Evolutionary conservation across 2,888 invertebrate genomes (phyloP).

Genomic region (Ariolimax columbianus): DNA sequence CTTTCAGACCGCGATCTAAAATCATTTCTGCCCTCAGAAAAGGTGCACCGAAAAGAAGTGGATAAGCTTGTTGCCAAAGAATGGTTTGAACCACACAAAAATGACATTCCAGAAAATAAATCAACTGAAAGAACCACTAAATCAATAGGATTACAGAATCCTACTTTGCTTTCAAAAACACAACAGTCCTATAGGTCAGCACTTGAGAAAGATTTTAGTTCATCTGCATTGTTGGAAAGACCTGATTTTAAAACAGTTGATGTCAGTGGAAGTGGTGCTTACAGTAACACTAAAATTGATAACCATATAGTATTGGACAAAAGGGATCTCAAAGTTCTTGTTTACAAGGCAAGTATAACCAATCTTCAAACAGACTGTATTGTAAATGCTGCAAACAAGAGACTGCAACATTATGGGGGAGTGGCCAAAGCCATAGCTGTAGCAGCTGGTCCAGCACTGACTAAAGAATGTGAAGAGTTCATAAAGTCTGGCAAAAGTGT

Average conservation of each 20-base stretch:
- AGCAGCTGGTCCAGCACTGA: conserved; percentile 43
- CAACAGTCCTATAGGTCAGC: too few species aligned
- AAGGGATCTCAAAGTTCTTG: conserved; percentile 12
- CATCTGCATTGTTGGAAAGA: background rate
- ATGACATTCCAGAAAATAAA: too few species aligned
- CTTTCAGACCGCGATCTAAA: too few species aligned
- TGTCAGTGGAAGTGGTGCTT: background rate
- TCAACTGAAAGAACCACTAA: too few species aligned
- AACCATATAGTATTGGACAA: too few species aligned
- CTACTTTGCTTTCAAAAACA: too few species aligned
- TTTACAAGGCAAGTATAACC: conserved; percentile 51
- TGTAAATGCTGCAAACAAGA: conserved; percentile 52
- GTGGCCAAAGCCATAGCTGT: conserved; percentile 48
- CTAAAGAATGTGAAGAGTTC: conserved; percentile 33
- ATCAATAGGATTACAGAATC: too few species aligned
- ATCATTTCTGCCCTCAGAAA: too few species aligned
- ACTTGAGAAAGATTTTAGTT: background rate
- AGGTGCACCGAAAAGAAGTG: too few species aligned
- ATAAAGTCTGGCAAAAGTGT: conserved; percentile 10
- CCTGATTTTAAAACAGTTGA: background rate
- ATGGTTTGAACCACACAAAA: too few species aligned
- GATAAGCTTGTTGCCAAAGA: too few species aligned
- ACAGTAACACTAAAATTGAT: too few species aligned
- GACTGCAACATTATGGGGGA: conserved; percentile 46
- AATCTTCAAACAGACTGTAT: conserved; percentile 49